Evolutionary conservation across 2,113 vertebrate genomes (phyloP), one percentile per base, ranked within the genome.

Genomic region (Forbesichthys agassizii): DNA sequence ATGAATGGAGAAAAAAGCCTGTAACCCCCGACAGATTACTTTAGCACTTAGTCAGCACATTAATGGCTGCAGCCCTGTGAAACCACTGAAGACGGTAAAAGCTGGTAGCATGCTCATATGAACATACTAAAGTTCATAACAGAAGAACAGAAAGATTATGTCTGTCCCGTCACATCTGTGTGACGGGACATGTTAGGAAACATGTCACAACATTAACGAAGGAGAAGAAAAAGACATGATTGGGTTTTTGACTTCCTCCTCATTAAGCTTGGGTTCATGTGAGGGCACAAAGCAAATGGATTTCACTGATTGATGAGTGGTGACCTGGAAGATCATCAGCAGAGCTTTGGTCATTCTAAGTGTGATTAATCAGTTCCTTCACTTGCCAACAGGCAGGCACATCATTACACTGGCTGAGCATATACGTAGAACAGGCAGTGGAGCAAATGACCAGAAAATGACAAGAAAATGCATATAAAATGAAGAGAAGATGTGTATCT

Each of bases 181-280:
- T 7, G 27, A 27, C 27, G 27, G 27, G 2, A 2, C 27, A 27
- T 27, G n/a, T 79, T 62, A 33, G 60, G 42, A 42, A 62, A 47
- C 27, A 36, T 59, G 14, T 42, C 36, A 5, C 4, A 42, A 42
- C 36, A 42, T 42, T 42, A 6, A 6, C 5, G 36, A 42, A 0
- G 36, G 36, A 1, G 36, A 42, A 42, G 36, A 42, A 42, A 42
- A 42, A 42, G 0, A 42, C 36, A 42, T 80, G 84, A 78, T 79
- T 85, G 75, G 73, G 84, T 66, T 68, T 72, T 69, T 61, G 76
- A 66, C 68, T 10, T 10, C 63, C 77, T 68, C 78, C 83, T 90
- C 84, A 90, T 89, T 88, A 85, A 79, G 60, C 68, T 77, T 78
- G 61, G 72, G 79, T 86, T 76, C 72, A 85, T 81, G 74, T 87